Conservation (phyloP, 2,888 invertebrate genomes). For the Crocallis elinguaria region DNA sequence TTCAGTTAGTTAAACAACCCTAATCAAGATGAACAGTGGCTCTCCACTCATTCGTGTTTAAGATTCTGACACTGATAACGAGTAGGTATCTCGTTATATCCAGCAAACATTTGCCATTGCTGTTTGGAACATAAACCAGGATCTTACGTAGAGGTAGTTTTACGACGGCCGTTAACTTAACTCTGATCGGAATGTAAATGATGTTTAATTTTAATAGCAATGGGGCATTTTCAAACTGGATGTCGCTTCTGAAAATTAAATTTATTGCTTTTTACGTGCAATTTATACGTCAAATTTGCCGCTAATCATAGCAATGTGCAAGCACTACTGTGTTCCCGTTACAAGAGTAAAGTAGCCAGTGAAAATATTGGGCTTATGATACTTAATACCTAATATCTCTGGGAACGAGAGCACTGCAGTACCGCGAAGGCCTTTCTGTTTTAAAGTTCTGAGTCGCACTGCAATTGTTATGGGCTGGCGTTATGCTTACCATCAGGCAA, state of each 20-base stretch:
- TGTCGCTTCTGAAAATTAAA: background rate
- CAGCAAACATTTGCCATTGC: slow-evolving; percentile 29
- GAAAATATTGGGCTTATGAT: too few species aligned
- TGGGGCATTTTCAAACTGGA: slow-evolving; percentile 8
- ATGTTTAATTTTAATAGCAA: slow-evolving; percentile 24
- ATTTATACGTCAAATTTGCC: too few species aligned
- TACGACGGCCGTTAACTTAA: slow-evolving; percentile 31
- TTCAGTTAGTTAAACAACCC: background rate
- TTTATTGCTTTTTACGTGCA: background rate
- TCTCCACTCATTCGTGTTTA: slow-evolving; percentile 10
- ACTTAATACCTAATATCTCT: too few species aligned
- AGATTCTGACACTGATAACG: slow-evolving; percentile 22
- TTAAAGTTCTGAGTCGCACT: too few species aligned
- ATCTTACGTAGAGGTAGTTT: slow-evolving; percentile 34
- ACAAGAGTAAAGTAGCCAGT: too few species aligned
- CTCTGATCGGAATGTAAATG: slow-evolving; percentile 40
- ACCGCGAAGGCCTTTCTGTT: too few species aligned
- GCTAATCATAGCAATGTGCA: too few species aligned
- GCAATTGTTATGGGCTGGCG: too few species aligned
- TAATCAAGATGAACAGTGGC: too few species aligned
- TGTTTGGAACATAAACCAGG: slow-evolving; percentile 29
- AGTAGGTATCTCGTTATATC: slow-evolving; percentile 19
- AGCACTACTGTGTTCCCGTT: too few species aligned
- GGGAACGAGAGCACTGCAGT: too few species aligned
- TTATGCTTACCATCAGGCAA: too few species aligned